Percentiles rank a stretch among this genome's conserved stretches.
Conservation (phyloP, 2,113 vertebrate genomes). For the Bambusicola thoracicus region DNA sequence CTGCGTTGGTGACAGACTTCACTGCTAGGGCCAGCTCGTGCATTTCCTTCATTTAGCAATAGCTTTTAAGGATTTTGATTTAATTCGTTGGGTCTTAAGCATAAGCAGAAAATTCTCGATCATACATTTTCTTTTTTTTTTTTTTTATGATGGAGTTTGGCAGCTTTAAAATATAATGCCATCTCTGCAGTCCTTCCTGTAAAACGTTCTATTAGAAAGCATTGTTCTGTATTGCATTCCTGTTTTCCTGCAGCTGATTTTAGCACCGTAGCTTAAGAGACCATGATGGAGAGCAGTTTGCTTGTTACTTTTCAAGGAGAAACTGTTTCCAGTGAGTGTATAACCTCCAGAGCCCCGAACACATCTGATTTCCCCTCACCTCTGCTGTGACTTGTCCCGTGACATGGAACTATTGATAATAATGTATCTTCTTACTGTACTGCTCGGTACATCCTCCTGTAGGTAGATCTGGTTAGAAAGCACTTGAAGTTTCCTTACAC, state of each 20-base stretch:
- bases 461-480: constrained; percentile 52
- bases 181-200: background rate
- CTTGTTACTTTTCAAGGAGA: constrained; percentile 30
- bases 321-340: background rate
- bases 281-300: background rate
- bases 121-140: constrained; percentile 56
- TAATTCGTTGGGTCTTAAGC: constrained; percentile 66
- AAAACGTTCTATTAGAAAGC: background rate
- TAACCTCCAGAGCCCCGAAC: constrained; percentile 52
- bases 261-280: background rate
- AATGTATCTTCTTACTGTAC: constrained; percentile 66
- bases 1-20: constrained; percentile 69
- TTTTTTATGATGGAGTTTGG: constrained; percentile 61
- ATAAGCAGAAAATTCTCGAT: constrained; percentile 65
- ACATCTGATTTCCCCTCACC: constrained; percentile 72
- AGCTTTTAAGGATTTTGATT: constrained; percentile 71
- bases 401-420: constrained; percentile 60
- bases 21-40: constrained; percentile 54
- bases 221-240: background rate
- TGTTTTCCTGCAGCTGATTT: background rate
- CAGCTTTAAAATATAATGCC: constrained; percentile 6
- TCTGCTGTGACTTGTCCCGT: constrained; percentile 56
- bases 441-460: constrained; percentile 43
- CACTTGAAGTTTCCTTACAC: constrained; percentile 70
- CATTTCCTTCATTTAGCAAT: constrained; percentile 52